phyloP scores from a whole-genome alignment of 2,113 vertebrate genomes.

The Nothocercus julius region DNA sequence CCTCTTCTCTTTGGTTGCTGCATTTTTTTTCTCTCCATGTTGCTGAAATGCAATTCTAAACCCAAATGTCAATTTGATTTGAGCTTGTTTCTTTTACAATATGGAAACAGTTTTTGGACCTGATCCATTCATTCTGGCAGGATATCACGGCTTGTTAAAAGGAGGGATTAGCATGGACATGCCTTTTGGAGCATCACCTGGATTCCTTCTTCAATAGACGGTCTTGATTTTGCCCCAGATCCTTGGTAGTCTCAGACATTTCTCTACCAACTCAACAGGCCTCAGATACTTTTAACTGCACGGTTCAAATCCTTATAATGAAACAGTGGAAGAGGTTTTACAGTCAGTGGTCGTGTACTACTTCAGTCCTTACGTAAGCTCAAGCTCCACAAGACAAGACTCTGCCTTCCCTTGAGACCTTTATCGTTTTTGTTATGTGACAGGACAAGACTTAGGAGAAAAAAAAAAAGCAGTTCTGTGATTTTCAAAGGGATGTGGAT shows the following conservation, averaged over 20 bases:
- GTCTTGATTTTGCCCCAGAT: background rate
- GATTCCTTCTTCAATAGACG: background rate
- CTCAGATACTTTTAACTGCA: background rate
- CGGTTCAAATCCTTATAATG: background rate
- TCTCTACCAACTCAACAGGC: background rate
- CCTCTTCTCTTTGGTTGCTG: background rate
- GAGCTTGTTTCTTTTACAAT: slow-evolving; percentile 17
- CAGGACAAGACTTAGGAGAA: background rate
- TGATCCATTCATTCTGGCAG: slow-evolving; percentile 11
- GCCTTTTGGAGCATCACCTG: slow-evolving; percentile 12
- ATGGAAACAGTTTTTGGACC: background rate
- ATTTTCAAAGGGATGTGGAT: background rate
- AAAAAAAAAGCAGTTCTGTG: background rate
- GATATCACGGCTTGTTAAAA: slow-evolving; percentile 4
- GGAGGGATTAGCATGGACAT: background rate
- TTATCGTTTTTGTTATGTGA: background rate
- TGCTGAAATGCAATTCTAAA: background rate
- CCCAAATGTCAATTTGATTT: background rate
- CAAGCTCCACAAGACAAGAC: background rate
- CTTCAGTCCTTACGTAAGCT: background rate
- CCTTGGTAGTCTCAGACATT: slow-evolving; percentile 26
- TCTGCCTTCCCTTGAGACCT: background rate
- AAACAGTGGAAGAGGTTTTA: background rate
- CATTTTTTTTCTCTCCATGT: background rate
- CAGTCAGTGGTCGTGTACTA: background rate